These are phyloP conservation scores for Lethrus apterus DNA, from an alignment of 1,140 invertebrate genomes.

Conservation along the genomic window DNA sequence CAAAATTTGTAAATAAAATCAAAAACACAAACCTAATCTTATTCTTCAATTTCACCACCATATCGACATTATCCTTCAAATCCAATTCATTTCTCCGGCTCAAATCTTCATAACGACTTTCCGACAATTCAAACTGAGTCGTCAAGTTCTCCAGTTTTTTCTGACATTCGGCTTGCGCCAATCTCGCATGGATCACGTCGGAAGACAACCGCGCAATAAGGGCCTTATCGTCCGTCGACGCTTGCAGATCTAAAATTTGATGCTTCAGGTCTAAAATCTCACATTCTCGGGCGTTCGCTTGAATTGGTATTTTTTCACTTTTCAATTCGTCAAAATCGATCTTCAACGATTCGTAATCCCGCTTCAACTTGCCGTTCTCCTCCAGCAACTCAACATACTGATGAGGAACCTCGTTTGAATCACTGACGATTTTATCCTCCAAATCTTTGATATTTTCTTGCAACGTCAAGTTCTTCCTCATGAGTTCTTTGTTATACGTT, in stretches of 20 bases:
- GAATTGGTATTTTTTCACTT: neutral
- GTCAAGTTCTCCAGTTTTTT: conserved; percentile 25
- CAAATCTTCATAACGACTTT: too few relatives aligned
- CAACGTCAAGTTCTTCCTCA: conserved; percentile 39
- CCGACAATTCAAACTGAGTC: conserved; percentile 18
- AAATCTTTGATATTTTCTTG: conserved; percentile 39
- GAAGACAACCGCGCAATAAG: conserved; percentile 48
- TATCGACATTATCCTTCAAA: too few relatives aligned
- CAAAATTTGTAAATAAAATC: neutral
- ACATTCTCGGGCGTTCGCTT: conserved; percentile 39
- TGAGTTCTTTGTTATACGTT: conserved; percentile 38
- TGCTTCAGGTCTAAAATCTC: conserved; percentile 56
- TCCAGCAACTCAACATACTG: conserved; percentile 24
- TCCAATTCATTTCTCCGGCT: too few relatives aligned
- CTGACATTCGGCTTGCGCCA: conserved; percentile 25
- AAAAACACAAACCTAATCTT: neutral
- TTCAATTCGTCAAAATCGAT: conserved; percentile 17
- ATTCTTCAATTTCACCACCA: neutral
- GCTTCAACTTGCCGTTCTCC: conserved; percentile 25
- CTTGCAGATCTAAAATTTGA: conserved; percentile 57
- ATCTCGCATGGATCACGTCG: conserved; percentile 30
- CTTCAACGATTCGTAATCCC: conserved; percentile 34
- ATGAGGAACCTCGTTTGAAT: conserved; percentile 20
- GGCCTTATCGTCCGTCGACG: conserved; percentile 54
- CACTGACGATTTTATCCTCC: conserved; percentile 27